Base-by-base conservation (phyloP, 1,140 invertebrate genomes). In the Diorhabda sublineata region DNA sequence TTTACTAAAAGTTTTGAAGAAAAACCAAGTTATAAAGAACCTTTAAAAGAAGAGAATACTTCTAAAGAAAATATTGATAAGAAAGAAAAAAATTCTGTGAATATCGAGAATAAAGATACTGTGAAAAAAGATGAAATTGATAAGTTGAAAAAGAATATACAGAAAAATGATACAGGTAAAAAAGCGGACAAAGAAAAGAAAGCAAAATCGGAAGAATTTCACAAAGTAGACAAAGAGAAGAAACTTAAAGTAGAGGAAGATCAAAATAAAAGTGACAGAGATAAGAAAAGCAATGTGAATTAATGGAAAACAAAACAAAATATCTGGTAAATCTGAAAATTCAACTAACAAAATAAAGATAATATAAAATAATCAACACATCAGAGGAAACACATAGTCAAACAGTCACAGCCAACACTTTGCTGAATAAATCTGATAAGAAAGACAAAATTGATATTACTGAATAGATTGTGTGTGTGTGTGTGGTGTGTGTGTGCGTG, bases 1-100 rank as follows among this genome's bases (percentile, higher is more conserved):
- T 56, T 26, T n/a, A 44, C 5, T 43, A 70, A 58, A 57, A 43
- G 44, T 11, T 7, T 52, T 42, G 63, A 64, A 9, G 63, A 64
- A n/a, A 61, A 9, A 61, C 2, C n/a, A n/a, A 52, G n/a, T 8
- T n/a, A 8, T 6, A n/a, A 52, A 8, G n/a, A 52, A 6, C 47
- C 47, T 8, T 8, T n/a, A 6, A 2, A 52, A 52, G 47, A 52
- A 52, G 47, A 52, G 3, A 52, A 52, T 3, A n/a, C n/a, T n/a
- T 8, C 6, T 52, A 52, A 52, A 52, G 6, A n/a, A n/a, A n/a
- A 52, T 52, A 8, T 3, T 2, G 6, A 6, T n/a, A 52, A 0
- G 6, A 8, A 6, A 52, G 47, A 52, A 8, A 52, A 52, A 4
- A 52, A 52, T 52, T n/a, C 47, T 52, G n/a, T 6, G 6, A 52